Conservation (phyloP, 1,140 invertebrate species). For the Amyelois transitella region DNA sequence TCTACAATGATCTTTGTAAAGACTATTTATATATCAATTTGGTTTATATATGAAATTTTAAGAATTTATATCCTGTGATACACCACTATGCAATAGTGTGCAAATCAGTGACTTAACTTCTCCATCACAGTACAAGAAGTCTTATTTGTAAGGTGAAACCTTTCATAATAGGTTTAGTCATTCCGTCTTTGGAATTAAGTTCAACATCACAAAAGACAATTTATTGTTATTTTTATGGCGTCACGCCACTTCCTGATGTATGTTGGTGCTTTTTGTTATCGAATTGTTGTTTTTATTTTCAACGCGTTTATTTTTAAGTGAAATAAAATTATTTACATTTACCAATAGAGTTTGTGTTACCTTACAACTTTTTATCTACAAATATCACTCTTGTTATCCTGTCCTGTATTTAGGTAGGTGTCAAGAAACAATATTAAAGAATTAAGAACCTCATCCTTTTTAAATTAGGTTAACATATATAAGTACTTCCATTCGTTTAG, state of each 20-base stretch:
- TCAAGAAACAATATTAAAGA: no score
- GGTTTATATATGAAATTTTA: background rate
- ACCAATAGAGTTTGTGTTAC: no score
- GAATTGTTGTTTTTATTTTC: constrained; percentile 23
- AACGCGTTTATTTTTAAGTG: constrained; percentile 23
- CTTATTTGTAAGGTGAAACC: background rate
- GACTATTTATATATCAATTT: background rate
- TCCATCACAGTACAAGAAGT: constrained; percentile 1
- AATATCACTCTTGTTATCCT: background rate
- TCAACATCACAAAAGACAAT: background rate
- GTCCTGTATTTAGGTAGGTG: no score
- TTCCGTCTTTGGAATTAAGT: background rate
- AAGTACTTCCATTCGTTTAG: no score
- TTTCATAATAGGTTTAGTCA: background rate
- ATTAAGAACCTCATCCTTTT: no score
- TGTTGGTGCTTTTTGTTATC: constrained; percentile 31
- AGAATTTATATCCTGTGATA: constrained; percentile 1
- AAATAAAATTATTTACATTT: constrained; percentile 15
- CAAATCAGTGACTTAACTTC: background rate
- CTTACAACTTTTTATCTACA: constrained; percentile 5
- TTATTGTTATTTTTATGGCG: background rate
- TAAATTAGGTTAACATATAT: no score
- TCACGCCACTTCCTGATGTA: background rate
- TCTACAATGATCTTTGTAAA: no score
- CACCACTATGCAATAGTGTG: constrained; percentile 4